Evolutionary conservation across 2,888 invertebrate genomes (phyloP).

Genomic region (Galeopsomyia nigrocyanea): DNA sequence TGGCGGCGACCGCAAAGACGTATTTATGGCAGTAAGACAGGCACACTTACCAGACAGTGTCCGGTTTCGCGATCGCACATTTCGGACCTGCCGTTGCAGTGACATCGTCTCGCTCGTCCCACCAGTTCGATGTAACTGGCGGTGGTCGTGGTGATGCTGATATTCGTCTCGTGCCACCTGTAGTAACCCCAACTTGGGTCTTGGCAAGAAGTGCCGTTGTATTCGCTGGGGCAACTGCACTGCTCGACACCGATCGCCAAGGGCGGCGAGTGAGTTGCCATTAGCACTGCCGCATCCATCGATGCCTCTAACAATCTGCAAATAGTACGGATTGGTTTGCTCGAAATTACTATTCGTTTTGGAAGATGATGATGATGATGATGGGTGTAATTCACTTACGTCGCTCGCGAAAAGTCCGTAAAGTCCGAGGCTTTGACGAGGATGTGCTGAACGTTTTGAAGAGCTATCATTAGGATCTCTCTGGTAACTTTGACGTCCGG

Average conservation of each 20-base stretch:
- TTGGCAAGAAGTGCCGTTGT: slow-evolving; percentile 92
- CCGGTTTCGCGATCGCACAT: slow-evolving; percentile 89
- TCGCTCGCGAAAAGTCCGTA: slow-evolving; percentile 73
- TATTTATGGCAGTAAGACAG: slow-evolving; percentile 19
- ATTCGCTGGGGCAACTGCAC: slow-evolving; percentile 86
- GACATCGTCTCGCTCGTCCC: slow-evolving; percentile 84
- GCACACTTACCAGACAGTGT: slow-evolving; percentile 79
- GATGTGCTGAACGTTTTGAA: slow-evolving; percentile 88
- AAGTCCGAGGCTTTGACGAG: slow-evolving; percentile 81
- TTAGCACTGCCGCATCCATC: slow-evolving; percentile 84
- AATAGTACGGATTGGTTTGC: not conserved
- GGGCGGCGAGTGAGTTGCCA: slow-evolving; percentile 77
- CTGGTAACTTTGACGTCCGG: slow-evolving; percentile 76
- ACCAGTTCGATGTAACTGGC: slow-evolving; percentile 84
- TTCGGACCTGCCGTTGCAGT: slow-evolving; percentile 84
- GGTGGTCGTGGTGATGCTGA: slow-evolving; percentile 58
- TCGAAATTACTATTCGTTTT: not conserved
- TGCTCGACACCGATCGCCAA: slow-evolving; percentile 86
- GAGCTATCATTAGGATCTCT: slow-evolving; percentile 89
- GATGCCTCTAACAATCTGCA: slow-evolving; percentile 81
- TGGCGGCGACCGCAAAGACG: too few species aligned
- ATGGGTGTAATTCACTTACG: slow-evolving; percentile 65
- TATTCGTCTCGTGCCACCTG: slow-evolving; percentile 77
- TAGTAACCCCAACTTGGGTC: slow-evolving; percentile 87
- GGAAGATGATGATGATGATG: slow-evolving; percentile 21